Evolutionary conservation across 2,113 vertebrate species (phyloP).

Genomic region (Ornithorhynchus anatinus): DNA sequence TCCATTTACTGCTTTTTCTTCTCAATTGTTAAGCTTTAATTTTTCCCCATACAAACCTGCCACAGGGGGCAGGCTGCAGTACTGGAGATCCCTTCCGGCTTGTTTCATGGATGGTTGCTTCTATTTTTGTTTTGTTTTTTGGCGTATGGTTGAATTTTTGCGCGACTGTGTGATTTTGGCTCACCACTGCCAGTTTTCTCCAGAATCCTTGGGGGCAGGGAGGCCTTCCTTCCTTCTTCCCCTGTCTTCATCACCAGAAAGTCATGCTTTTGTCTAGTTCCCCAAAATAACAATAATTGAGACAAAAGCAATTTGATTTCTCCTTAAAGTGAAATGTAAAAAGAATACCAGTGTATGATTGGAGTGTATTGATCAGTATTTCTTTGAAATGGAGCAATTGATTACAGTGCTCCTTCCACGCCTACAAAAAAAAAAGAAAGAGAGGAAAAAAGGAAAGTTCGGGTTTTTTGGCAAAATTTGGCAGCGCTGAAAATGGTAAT

Average conservation of each 20-base stretch:
- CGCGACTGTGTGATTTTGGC: conserved; percentile 12
- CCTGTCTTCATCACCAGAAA: conserved; percentile 49
- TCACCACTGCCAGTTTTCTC: conserved; percentile 63
- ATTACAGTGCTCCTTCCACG: conserved; percentile 44
- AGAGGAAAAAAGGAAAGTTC: conserved; percentile 8
- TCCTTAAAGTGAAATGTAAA: background rate
- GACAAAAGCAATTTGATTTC: conserved; percentile 25
- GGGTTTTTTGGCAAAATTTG: conserved; percentile 77
- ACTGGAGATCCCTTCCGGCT: conserved; percentile 56
- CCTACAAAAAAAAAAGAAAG: conserved; percentile 19
- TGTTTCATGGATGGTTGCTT: background rate
- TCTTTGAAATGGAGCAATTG: conserved; percentile 36
- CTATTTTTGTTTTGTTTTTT: conserved; percentile 29
- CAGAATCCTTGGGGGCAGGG: conserved; percentile 48
- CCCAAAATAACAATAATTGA: conserved; percentile 26
- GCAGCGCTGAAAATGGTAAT: conserved; percentile 69
- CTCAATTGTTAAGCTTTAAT: conserved; percentile 39
- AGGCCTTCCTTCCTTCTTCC: conserved; percentile 43
- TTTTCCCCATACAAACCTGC: conserved; percentile 54
- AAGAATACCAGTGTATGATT: conserved; percentile 42
- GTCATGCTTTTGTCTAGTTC: conserved; percentile 54
- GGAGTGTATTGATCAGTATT: conserved; percentile 40
- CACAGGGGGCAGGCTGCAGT: conserved; percentile 51
- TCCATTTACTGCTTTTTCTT: conserved; percentile 69
- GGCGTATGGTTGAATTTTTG: conserved; percentile 32